Evolutionary conservation across 2,797 vertebrate genomes (phyloP), one percentile per base, ranked within the genome.

Genomic region (Malurus leucopterus): DNA sequence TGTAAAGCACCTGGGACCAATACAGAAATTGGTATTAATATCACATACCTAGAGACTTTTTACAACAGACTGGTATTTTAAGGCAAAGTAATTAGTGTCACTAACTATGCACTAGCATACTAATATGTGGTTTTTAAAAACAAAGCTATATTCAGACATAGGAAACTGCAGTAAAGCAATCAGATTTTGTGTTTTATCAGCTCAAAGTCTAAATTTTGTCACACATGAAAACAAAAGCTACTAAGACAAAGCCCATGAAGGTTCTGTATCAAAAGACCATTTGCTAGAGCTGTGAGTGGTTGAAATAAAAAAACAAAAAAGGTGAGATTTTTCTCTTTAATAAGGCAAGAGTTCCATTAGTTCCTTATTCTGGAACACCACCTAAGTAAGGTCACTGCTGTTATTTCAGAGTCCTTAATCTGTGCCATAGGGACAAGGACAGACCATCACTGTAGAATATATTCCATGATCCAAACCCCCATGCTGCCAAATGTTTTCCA

Each of bases 61-160:
- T 77, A 86, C 62, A 90, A 71, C 62, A 82, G 64, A 76, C 69
- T 53, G 72, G 13, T 91, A 92, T 55, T 92, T 91, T 74, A 88
- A 91, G 72, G 72, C 64, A 54, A 89, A 85, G 54, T 58, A 93
- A 91, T 92, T 84, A 91, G 82, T 23, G 26, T 55, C 51, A 74
- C 53, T n/a, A 75, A 83, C 82, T 8, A 50, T 50, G 73, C 55
- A 78, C 24, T 20, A 30, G 84, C 79, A 94, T 89, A 68, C 51
- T 77, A 62, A 92, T 85, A 38, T 5, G 30, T 53, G 30, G 1
- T 36, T 86, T 81, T 75, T 57, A 55, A 85, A 92, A 85, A 57
- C 75, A 87, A 83, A 94, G 82, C 55, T 65, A 26, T 24, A 64
- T 46, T 63, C 78, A 72, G 36, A 46, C 67, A 89, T 0, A 50